phyloP scores from a whole-genome alignment of 2,888 invertebrate species.

The Holacanthella duospinosa region DNA sequence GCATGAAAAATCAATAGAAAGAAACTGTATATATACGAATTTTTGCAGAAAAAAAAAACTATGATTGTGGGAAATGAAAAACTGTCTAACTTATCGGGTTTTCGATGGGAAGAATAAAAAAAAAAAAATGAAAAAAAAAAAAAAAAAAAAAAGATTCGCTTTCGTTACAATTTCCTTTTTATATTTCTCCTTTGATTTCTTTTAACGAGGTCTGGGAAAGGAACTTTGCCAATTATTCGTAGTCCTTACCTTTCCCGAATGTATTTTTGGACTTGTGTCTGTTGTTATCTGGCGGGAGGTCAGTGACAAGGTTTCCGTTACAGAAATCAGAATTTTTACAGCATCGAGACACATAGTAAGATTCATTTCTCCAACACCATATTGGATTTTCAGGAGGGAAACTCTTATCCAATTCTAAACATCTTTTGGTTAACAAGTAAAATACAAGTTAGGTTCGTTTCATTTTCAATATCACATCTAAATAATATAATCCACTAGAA shows the following conservation, averaged over 20 bases:
- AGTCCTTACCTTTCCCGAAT: conserved; percentile 2
- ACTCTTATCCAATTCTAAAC: conserved; percentile 46
- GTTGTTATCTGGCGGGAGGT: background rate
- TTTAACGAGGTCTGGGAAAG: background rate
- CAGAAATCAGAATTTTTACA: conserved; percentile 52
- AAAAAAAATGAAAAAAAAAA: too few relatives aligned
- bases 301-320: conserved; percentile 45
- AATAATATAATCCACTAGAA: too few relatives aligned
- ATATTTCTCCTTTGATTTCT: too few relatives aligned
- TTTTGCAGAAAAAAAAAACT: too few relatives aligned
- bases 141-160: too few relatives aligned
- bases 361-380: conserved; percentile 44
- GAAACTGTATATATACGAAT: too few relatives aligned
- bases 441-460: background rate
- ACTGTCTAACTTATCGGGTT: too few relatives aligned
- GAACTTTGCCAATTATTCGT: background rate
- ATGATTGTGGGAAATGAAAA: too few relatives aligned
- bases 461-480: too few relatives aligned
- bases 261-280: conserved; percentile 1
- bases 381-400: conserved; percentile 53
- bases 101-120: too few relatives aligned
- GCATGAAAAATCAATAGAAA: too few relatives aligned
- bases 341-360: conserved; percentile 43
- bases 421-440: conserved; percentile 41
- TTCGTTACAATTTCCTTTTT: too few relatives aligned